Percentiles rank a stretch among this genome's conserved stretches.
phyloP scores from a whole-genome alignment of 2,113 vertebrate genomes.

The Salvator merianae region DNA sequence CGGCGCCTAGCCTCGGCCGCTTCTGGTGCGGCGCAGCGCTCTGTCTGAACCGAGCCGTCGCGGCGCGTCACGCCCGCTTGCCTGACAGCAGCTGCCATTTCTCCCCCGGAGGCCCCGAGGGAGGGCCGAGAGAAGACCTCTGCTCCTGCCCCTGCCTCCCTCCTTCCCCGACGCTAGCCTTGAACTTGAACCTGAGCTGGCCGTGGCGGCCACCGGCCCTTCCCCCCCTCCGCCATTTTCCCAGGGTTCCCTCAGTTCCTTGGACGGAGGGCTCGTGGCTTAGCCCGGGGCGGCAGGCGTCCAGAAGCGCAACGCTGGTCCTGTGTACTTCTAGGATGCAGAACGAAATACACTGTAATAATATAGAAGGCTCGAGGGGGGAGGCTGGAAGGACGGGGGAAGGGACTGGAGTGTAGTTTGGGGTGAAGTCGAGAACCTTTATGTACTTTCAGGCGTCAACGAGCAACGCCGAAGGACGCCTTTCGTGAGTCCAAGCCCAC shows the following conservation, averaged over 20 bases:
- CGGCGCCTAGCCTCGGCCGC: background rate
- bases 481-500: background rate
- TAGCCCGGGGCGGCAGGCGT: background rate
- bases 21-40: background rate
- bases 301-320: background rate
- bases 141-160: background rate
- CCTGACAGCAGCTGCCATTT: background rate
- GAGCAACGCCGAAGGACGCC: background rate
- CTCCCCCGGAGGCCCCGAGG: background rate
- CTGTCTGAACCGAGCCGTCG: background rate
- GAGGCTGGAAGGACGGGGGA: background rate
- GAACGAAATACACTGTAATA: background rate
- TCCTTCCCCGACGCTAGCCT: constrained; percentile 30
- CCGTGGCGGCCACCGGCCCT: constrained; percentile 40
- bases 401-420: too few species aligned
- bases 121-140: background rate
- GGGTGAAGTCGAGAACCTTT: background rate
- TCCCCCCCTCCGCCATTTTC: background rate
- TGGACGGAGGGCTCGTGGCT: background rate
- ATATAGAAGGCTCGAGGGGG: background rate
- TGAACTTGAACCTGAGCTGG: constrained; percentile 82
- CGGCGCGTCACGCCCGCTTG: background rate
- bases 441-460: background rate
- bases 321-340: background rate
- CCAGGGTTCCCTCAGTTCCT: too few species aligned